Evolutionary conservation across 2,797 vertebrate genomes (phyloP).

Genomic region (Morelia viridis): DNA sequence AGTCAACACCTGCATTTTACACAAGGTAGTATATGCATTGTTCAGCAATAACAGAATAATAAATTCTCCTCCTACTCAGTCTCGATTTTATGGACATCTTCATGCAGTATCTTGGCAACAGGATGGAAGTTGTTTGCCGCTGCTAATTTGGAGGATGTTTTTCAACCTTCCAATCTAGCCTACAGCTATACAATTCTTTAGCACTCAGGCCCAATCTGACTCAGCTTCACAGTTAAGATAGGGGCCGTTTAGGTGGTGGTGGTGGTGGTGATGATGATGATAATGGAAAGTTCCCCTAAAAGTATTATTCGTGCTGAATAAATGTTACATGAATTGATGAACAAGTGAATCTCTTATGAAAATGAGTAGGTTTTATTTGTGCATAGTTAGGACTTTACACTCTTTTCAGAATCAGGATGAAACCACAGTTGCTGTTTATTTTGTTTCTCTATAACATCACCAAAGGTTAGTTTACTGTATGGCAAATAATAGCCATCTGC

Average conservation of each 20-base stretch:
- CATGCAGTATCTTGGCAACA: not conserved
- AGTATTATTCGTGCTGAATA: conserved; percentile 38
- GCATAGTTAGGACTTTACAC: not conserved
- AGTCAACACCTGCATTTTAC: not conserved
- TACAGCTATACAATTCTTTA: not conserved
- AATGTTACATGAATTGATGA: conserved; percentile 31
- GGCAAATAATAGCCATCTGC: not conserved
- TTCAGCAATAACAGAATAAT: not conserved
- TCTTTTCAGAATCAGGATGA: not conserved
- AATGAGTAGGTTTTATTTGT: conserved; percentile 5
- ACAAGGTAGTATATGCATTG: not conserved
- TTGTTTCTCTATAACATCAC: not conserved
- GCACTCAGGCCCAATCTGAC: not conserved
- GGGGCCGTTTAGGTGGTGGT: not conserved
- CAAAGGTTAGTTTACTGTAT: not conserved
- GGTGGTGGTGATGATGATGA: not conserved
- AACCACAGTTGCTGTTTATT: not conserved
- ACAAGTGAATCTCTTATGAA: conserved; percentile 23
- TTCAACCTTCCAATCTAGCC: not conserved
- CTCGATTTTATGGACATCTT: not conserved
- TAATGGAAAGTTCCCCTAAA: conserved; percentile 16
- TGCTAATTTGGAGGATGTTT: not conserved
- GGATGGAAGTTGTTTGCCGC: not conserved
- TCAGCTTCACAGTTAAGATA: not conserved
- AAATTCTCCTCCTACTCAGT: not conserved